Evolutionary conservation across 2,888 invertebrate genomes (phyloP), one percentile per base, ranked within the genome.

Genomic region (Neria commutata): DNA sequence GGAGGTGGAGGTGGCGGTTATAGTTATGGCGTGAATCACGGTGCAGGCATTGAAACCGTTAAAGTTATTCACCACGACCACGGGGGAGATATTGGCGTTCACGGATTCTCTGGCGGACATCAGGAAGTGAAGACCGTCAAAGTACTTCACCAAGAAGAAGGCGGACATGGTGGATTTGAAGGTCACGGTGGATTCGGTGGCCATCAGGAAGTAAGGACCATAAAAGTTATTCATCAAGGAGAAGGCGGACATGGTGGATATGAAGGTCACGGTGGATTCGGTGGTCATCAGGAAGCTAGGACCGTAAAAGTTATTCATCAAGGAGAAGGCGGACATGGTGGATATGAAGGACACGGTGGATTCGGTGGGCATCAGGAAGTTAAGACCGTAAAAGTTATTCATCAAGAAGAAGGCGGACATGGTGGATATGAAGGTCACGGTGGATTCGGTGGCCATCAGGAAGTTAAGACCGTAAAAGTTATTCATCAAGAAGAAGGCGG

Each of bases 1-100:
- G 71, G 68, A 0, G 66, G 69, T 42, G 50, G 69, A 19, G 64
- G 67, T 8, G 63, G 68, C 19, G 72, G 74, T 26, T 47, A 24
- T 6, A 25, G 45, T 3, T 21, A 45, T 34, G 40, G 67, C 16
- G 25, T 26, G 6, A 42, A 33, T 29, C 37, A 64, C 54, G 55
- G 55, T 11, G 37, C n/a, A n/a, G n/a, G n/a, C n/a, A n/a, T 62
- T 16, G 42, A 63, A 57, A 57, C 59, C 55, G 54, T 57, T 25
- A 63, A 66, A 51, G 54, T 65, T 11, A 56, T 65, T 46, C 58
- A 55, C 34, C 58, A 55, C 26, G 49, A 59, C 19, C 50, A 60
- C 34, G 53, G 34, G 14, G 54, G 57, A 17, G 26, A n/a, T n/a
- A n/a, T n/a, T n/a, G 24, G 1, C 19, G 16, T 19, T 1, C 50